Evolutionary conservation across 2,113 vertebrate species (phyloP).

Genomic region (Myodes glareolus): DNA sequence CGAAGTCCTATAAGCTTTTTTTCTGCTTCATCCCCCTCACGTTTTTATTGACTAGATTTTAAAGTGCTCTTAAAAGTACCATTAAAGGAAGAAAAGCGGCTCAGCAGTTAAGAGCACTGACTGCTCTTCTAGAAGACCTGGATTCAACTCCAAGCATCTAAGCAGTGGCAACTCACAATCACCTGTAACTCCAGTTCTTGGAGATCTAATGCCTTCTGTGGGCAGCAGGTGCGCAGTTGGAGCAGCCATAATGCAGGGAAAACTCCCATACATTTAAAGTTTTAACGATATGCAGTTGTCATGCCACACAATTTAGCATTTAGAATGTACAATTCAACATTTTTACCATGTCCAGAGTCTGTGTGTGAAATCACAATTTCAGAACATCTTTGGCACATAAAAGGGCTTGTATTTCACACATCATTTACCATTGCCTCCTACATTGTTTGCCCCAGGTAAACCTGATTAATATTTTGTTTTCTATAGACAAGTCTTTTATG

Average conservation of each 20-base stretch:
- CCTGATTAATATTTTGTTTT: background rate
- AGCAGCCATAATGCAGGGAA: background rate
- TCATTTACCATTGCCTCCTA: background rate
- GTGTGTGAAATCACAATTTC: background rate
- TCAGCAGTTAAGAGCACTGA: background rate
- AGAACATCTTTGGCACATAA: background rate
- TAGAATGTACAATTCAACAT: background rate
- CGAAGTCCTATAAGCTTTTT: background rate
- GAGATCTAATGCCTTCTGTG: background rate
- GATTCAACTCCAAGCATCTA: background rate
- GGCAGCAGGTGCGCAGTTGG: background rate
- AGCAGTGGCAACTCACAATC: background rate
- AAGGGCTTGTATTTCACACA: background rate
- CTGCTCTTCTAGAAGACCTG: background rate
- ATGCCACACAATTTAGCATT: background rate
- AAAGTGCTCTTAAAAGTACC: background rate
- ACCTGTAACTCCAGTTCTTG: background rate
- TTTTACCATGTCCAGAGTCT: background rate
- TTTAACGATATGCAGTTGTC: background rate
- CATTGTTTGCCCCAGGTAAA: background rate
- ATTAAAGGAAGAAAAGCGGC: background rate
- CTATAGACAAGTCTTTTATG: background rate
- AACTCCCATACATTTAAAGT: background rate
- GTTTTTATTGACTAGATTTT: constrained; percentile 20
- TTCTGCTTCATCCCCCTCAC: background rate